Percentiles rank a stretch among this genome's conserved stretches.
Evolutionary conservation across 2,888 invertebrate species (phyloP).

Genomic region (Alloscopus bannaensis): DNA sequence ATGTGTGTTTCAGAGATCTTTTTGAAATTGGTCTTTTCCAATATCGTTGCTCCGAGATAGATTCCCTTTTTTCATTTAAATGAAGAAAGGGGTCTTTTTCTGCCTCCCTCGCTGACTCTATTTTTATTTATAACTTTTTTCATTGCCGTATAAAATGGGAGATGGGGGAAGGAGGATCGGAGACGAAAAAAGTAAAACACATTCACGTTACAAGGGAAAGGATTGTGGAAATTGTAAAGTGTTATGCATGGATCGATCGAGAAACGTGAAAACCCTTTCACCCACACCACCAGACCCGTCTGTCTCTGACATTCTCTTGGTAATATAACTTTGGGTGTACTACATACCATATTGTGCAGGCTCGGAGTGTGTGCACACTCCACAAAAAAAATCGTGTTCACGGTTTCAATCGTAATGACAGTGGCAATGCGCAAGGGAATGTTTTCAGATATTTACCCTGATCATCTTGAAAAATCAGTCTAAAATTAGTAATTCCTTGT

Average conservation of each 20-base stretch:
- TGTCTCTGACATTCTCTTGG: constrained; percentile 12
- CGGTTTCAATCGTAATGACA: constrained; percentile 12
- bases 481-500: constrained; percentile 70
- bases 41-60: constrained; percentile 24
- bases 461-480: constrained; percentile 61
- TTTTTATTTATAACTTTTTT: constrained; percentile 73
- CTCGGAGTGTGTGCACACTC: no score
- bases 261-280: constrained; percentile 25
- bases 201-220: no score
- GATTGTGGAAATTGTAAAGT: constrained; percentile 10
- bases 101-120: constrained; percentile 9
- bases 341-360: no score
- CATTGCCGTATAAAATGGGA: constrained; percentile 66
- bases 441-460: no score
- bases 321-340: no score
- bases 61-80: constrained; percentile 35
- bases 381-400: neutral
- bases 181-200: constrained; percentile 14
- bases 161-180: constrained; percentile 52
- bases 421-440: constrained; percentile 33
- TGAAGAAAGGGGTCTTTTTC: constrained; percentile 50
- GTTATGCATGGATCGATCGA: neutral
- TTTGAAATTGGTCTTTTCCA: constrained; percentile 52
- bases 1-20: constrained; percentile 30
- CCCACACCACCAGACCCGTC: no score